These are phyloP conservation scores for Pollachius pollachius DNA, from an alignment of 2,113 vertebrate species.

Conservation along the genomic window DNA sequence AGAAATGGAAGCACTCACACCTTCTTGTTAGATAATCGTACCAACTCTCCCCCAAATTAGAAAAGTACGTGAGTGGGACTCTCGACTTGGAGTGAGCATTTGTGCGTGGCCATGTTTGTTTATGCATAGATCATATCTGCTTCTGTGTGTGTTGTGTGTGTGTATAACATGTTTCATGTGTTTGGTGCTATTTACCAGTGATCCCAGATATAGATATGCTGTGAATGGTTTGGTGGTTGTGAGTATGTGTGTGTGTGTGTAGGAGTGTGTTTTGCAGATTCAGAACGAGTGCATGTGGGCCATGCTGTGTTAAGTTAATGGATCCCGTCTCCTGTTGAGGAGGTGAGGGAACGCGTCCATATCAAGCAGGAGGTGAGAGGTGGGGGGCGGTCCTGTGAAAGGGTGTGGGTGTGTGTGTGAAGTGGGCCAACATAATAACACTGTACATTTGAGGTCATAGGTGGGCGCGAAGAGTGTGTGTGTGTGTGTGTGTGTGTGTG, in stretches of 20 bases:
- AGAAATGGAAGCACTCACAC: too few species aligned
- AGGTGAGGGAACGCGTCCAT: constrained; percentile 1
- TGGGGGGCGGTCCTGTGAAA: constrained; percentile 18
- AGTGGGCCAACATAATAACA: not conserved
- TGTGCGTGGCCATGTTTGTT: too few species aligned
- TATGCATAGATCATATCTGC: too few species aligned
- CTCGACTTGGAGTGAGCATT: too few species aligned
- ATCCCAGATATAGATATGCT: too few species aligned
- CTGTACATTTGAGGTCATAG: not conserved
- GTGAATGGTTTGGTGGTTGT: not conserved
- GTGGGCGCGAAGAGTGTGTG: not conserved
- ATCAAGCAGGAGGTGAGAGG: constrained; percentile 21
- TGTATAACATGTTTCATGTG: too few species aligned
- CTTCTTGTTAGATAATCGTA: too few species aligned
- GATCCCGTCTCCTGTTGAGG: constrained; percentile 27
- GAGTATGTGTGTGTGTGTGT: constrained; percentile 3
- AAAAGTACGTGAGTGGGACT: too few species aligned
- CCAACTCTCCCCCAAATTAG: too few species aligned
- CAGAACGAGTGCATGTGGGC: not conserved
- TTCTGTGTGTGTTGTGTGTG: too few species aligned
- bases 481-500: constrained; percentile 13
- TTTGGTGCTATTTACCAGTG: too few species aligned
- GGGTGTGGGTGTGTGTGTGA: not conserved
- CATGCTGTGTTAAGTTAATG: not conserved
- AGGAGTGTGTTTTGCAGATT: constrained; percentile 5